These are phyloP conservation scores for Carapus acus DNA, from an alignment of 2,797 vertebrate species.

Conservation along the genomic window DNA sequence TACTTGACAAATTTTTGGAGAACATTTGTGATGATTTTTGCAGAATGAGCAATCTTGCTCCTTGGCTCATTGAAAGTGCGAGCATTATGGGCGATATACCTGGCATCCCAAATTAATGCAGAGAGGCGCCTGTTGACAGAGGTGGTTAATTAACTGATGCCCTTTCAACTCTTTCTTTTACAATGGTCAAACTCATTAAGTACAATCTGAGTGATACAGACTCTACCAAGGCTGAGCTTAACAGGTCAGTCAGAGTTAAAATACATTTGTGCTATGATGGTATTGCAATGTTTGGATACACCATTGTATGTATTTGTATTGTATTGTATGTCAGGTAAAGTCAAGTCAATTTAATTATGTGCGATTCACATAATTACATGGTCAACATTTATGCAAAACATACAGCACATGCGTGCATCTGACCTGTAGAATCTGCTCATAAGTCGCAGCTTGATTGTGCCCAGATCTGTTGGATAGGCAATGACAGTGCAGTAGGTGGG, in stretches of 20 bases:
- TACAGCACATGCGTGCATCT: slow-evolving; percentile 25
- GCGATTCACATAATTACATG: too few species aligned
- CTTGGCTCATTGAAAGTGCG: slow-evolving; percentile 93
- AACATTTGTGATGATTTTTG: slow-evolving; percentile 89
- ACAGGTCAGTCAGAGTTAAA: not conserved
- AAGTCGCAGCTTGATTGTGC: slow-evolving; percentile 87
- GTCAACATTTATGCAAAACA: not conserved
- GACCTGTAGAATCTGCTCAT: slow-evolving; percentile 95
- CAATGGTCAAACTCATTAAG: not conserved
- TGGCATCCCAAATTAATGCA: slow-evolving; percentile 92
- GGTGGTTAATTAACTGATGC: not conserved
- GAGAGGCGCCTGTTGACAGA: slow-evolving; percentile 81
- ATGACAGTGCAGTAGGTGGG: slow-evolving; percentile 91
- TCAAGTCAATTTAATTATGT: too few species aligned
- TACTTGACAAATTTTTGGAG: slow-evolving; percentile 92
- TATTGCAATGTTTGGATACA: too few species aligned
- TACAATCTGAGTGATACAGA: slow-evolving; percentile 6
- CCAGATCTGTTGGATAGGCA: slow-evolving; percentile 93
- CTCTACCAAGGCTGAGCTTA: not conserved
- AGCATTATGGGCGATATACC: slow-evolving; percentile 91
- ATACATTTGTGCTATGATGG: not conserved
- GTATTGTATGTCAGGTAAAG: too few species aligned
- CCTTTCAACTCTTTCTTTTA: not conserved
- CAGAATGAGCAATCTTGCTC: slow-evolving; percentile 89
- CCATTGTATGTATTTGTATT: too few species aligned